Base-by-base conservation (phyloP, 2,797 vertebrate species). In the Malacoraja senta region DNA sequence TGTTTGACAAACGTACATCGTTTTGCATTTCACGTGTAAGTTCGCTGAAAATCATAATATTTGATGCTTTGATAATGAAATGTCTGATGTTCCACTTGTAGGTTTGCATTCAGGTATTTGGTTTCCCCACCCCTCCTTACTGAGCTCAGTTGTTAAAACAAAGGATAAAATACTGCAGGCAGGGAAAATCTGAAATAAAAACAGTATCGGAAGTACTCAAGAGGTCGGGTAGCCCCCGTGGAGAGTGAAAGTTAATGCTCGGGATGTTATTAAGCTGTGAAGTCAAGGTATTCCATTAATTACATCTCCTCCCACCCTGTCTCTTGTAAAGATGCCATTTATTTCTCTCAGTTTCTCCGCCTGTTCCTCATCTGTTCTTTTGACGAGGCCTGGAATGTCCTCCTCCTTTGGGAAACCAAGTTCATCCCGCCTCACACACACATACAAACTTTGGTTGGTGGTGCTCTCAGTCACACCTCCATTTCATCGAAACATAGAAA, bases 61-160 rank as follows among this genome's bases (percentile, higher is more conserved):
- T 65, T 91, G 90, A 32, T 44, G 35, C 32, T 38, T 72, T 74
- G 26, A 92, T 92, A 92, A 92, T 53, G 15, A 71, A 53, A 92
- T 44, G 72, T 71, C 72, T 92, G 32, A 53, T 76, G 53, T 74
- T 44, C 35, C 19, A 91, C 71, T 91, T 65, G 44, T 44, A 44
- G 58, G 72, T 92, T 76, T 74, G 71, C 38, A 53, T 91, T 74
- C 74, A 74, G 68, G 24, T 92, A 38, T 71, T 74, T 92, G 38
- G 44, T 29, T 24, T 35, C 19, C 13, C 38, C 68, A 92, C 72
- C 90, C 71, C 19, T 74, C 71, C 19, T 72, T 21, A 92, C 44
- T 76, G 24, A 38, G 71, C 12, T 74, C 72, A 53, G 44, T 76
- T 92, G 61, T 53, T 29, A 91, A 38, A 53, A 53, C 13, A 44